Base-by-base conservation (phyloP, 2,113 vertebrate genomes). In the Atherinomorus stipes region DNA sequence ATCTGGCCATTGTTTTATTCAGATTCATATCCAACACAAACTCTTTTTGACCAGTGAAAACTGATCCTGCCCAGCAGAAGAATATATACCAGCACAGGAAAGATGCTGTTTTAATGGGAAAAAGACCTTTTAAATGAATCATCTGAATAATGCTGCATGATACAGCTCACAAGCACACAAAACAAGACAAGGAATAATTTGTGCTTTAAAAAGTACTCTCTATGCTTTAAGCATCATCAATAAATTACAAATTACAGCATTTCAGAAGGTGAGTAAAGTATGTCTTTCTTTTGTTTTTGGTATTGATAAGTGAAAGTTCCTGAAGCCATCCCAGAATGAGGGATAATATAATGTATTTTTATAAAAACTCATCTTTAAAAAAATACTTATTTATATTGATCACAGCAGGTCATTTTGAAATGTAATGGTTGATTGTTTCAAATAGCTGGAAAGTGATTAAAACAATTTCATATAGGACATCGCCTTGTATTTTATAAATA, bases 231-330 rank as follows among this genome's bases (percentile, higher is more conserved):
- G 75, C 26, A 16, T 61, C 25, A 26, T 64, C 18, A 83, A 70
- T 63, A 76, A 78, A 2, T 73, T 84, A 81, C 54, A 83, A 7
- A 76, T 71, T 78, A 86, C 83, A 90, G 77, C 74, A 83, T 87
- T 78, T 75, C 44, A 54, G 50, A 64, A 65, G 68, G 64, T 58
- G 42, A 66, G 6, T 11, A 71, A 68, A 45, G 4, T 2, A 16
- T 42, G 37, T 49, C 18, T n/a, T 47, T 19, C 54, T 22, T 59
- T 71, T 16, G 7, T 22, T 22, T 37, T 38, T 50, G 25, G 19
- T 7, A 57, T 4, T 58, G 37, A 44, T 2, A 16, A 1, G 34
- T 50, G 22, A 58, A 49, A 28, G 0, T 19, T 40, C 21, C 52
- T 56, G 18, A 62, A 69, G 13, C 11, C 22, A 21, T 13, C 37